Conservation (phyloP, 53 echinoderm and acorn worm species). For the Actinopyga echinites region DNA sequence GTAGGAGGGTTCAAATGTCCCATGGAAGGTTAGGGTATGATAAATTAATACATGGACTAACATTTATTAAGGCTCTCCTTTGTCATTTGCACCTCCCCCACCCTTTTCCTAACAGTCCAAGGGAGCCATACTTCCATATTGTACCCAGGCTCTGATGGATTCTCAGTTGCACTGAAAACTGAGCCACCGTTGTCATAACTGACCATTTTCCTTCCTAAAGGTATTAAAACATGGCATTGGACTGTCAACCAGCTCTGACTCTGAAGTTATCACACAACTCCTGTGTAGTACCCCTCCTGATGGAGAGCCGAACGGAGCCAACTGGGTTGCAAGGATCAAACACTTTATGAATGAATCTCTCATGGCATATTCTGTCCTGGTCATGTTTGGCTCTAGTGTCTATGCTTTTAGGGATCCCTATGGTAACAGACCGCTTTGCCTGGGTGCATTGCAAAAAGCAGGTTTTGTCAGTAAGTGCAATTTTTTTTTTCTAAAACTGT, state of each 20-base stretch:
- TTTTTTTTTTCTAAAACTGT: background rate
- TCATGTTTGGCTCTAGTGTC: constrained; percentile 81
- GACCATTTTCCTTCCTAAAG: constrained; percentile 37
- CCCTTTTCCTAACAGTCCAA: no score
- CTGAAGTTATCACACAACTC: constrained; percentile 94
- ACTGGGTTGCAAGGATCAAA: constrained; percentile 90
- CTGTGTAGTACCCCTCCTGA: constrained; percentile 81
- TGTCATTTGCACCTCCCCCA: no score
- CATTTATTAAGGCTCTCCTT: no score
- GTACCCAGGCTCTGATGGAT: no score
- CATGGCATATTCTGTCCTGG: constrained; percentile 80
- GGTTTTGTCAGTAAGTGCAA: constrained; percentile 36
- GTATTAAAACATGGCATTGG: constrained; percentile 93
- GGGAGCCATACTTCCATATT: no score
- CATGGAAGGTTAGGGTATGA: no score
- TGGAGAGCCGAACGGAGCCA: constrained; percentile 84
- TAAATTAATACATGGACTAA: no score
- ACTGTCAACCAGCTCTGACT: constrained; percentile 86
- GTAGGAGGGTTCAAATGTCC: no score
- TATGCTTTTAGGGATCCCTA: constrained; percentile 98
- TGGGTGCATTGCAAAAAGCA: constrained; percentile 69
- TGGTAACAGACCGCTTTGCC: constrained; percentile 95
- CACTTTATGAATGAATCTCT: constrained; percentile 91
- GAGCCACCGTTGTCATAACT: no score
- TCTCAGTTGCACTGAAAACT: no score